Evolutionary conservation across 2,797 vertebrate species (phyloP).

Genomic region (Leptoclinus maculatus): DNA sequence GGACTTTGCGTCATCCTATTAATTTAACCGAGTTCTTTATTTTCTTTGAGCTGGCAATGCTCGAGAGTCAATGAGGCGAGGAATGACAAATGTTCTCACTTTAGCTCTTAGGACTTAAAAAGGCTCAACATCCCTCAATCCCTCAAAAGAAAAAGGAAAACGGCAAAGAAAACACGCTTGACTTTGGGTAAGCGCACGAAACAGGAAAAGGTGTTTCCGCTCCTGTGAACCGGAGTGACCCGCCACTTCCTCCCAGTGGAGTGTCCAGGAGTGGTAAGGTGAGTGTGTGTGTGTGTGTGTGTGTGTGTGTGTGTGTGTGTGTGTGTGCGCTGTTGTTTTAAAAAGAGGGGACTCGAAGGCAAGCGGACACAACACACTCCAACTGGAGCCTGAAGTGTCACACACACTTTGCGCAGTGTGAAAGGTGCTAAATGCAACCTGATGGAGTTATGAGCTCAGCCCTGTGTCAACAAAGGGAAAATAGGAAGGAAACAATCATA

Average conservation of each 20-base stretch:
- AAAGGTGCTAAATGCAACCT: slow-evolving; percentile 64
- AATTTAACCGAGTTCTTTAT: slow-evolving; percentile 60
- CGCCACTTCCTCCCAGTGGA: slow-evolving; percentile 68
- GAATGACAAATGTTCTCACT: slow-evolving; percentile 81
- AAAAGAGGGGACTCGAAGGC: slow-evolving; percentile 34
- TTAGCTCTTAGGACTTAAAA: slow-evolving; percentile 68
- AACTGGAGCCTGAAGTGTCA: slow-evolving; percentile 26
- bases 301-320: slow-evolving; percentile 27
- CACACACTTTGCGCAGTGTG: slow-evolving; percentile 34
- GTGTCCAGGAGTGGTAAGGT: slow-evolving; percentile 52
- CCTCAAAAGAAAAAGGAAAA: slow-evolving; percentile 73
- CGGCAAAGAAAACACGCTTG: slow-evolving; percentile 73
- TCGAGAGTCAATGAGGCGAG: slow-evolving; percentile 73
- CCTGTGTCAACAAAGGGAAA: slow-evolving; percentile 50
- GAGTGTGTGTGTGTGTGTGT: slow-evolving; percentile 19
- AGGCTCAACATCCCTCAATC: slow-evolving; percentile 57
- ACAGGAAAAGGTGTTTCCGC: slow-evolving; percentile 78
- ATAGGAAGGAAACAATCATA: slow-evolving; percentile 75
- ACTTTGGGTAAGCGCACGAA: slow-evolving; percentile 60
- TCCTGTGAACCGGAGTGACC: slow-evolving; percentile 67
- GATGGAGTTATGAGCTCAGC: slow-evolving; percentile 51
- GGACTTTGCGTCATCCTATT: slow-evolving; percentile 64
- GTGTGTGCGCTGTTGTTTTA: slow-evolving; percentile 21
- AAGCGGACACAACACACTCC: slow-evolving; percentile 25
- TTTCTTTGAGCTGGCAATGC: slow-evolving; percentile 68